A percentile compares a stretch with the other conserved stretches of the same genome.
These are phyloP conservation scores for Augochlorella aurata DNA, from an alignment of 2,888 invertebrate genomes.

Conservation along the genomic window DNA sequence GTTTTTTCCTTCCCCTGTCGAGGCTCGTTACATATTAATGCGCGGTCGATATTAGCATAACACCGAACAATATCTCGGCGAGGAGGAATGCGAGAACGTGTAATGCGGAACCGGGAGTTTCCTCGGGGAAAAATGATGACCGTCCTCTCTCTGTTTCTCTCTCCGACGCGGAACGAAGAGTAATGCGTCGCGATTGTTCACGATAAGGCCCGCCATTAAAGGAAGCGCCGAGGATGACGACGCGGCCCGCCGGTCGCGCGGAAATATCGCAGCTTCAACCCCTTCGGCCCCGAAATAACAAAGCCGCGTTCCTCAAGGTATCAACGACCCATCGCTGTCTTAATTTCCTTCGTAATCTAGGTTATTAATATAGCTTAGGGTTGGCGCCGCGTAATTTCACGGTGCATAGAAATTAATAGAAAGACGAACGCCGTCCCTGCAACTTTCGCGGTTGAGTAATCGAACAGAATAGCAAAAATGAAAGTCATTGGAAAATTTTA, in stretches of 20 bases:
- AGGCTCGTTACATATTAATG: conserved; percentile 53
- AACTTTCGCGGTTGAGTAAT: conserved; percentile 26
- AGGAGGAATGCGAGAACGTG: conserved; percentile 8
- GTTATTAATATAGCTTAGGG: conserved; percentile 80
- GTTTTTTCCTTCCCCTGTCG: not conserved
- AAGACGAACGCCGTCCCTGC: conserved; percentile 59
- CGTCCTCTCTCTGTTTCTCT: not conserved
- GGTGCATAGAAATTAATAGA: conserved; percentile 71
- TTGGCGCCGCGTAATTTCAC: conserved; percentile 68
- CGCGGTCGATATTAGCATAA: conserved; percentile 42
- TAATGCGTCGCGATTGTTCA: conserved; percentile 48
- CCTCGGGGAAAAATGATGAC: conserved; percentile 1
- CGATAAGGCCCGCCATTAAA: conserved; percentile 45
- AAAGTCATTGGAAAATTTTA: conserved; percentile 13
- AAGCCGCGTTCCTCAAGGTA: conserved; percentile 59
- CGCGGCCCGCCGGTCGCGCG: conserved; percentile 24
- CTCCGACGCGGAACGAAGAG: conserved; percentile 21
- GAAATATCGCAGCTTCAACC: conserved; percentile 70
- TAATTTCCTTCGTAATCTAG: conserved; percentile 78
- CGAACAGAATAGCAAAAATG: conserved; percentile 51
- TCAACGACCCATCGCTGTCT: conserved; percentile 67
- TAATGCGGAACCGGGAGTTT: not conserved
- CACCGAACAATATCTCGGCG: conserved; percentile 30
- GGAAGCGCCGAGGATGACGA: conserved; percentile 22
- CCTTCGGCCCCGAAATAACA: conserved; percentile 53